Evolutionary conservation across 2,888 invertebrate genomes (phyloP), one percentile per base, ranked within the genome.

Genomic region (Epinotia brunnichana): DNA sequence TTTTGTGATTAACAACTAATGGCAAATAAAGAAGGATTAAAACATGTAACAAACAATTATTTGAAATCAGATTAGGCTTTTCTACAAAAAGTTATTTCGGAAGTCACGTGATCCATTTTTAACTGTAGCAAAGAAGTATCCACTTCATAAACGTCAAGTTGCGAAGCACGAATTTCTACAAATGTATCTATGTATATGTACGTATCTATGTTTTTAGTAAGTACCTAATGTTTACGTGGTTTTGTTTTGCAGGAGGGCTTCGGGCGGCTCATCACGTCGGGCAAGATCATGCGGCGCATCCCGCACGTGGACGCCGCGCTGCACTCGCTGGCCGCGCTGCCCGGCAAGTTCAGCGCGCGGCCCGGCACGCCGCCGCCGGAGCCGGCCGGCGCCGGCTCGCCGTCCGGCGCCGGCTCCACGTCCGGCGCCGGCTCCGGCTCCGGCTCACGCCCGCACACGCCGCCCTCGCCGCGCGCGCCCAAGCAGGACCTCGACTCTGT

Each of bases 261-360:
- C 90, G 99, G 99, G 62, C 95, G 98, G 21, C 96, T 99, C 80
- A 99, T 99, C 87, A 99, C 99, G 13, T 98, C 98, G 63, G 99
- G 99, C 74, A 98, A 98, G 92, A 98, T 99, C 84, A 98, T 99
- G 98, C 90, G 91, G 15, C 96, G 97, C 85, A 92, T 97, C 87
- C 97, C 97, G 69, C 97, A 96, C 88, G 94, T 94, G 59, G 97
- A 97, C 86, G 96, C 96, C 78, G 96, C 95, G 84, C 95, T 96
- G 77, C 95, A 95, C 3, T 91, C 91, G 78, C 90, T 91, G 74
- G 91, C 92, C 48, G 92, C 95, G 85, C 94, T 96, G 76, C 93
- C 93, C 9, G 93, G 93, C 80, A 93, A 93, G 87, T 93, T 93
- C 91, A 91, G 90, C 87, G 96, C 97, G 80, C 95, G 99, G 24